Conservation (phyloP, 2,113 vertebrate species). For the Bostrychus sinensis region DNA sequence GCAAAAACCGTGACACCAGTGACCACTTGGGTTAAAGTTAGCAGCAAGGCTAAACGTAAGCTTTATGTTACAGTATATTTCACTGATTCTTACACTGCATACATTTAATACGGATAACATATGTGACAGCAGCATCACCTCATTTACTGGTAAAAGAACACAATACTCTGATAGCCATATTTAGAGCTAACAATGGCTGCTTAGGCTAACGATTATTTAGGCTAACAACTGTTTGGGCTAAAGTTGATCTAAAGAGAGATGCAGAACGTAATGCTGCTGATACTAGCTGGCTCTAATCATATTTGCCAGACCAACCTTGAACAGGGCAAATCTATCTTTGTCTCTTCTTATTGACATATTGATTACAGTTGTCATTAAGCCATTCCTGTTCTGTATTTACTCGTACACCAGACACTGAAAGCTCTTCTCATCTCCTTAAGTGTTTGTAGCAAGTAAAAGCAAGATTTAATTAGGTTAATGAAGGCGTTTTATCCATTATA, state of each 20-base stretch:
- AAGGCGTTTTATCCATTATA: neutral
- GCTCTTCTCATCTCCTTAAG: neutral
- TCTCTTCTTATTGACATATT: conserved; percentile 6
- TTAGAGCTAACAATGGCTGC: neutral
- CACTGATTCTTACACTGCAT: no score
- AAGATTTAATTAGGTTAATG: neutral
- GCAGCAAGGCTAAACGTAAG: no score
- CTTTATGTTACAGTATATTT: no score
- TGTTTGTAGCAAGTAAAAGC: neutral
- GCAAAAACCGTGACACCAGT: no score
- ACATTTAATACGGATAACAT: no score
- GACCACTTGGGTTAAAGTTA: no score
- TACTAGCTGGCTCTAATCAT: no score
- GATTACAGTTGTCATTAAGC: neutral
- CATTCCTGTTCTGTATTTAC: neutral
- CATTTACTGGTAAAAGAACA: no score
- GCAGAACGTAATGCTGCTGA: no score
- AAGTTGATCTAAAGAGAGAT: no score
- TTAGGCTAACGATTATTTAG: neutral
- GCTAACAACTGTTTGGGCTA: no score
- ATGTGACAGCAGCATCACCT: no score
- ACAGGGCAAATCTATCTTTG: neutral
- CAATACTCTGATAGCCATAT: neutral
- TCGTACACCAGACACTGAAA: neutral
- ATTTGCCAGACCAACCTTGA: conserved; percentile 3